These are phyloP conservation scores for Odontamblyopus rebecca DNA, from an alignment of 2,797 vertebrate genomes.

Conservation along the genomic window DNA sequence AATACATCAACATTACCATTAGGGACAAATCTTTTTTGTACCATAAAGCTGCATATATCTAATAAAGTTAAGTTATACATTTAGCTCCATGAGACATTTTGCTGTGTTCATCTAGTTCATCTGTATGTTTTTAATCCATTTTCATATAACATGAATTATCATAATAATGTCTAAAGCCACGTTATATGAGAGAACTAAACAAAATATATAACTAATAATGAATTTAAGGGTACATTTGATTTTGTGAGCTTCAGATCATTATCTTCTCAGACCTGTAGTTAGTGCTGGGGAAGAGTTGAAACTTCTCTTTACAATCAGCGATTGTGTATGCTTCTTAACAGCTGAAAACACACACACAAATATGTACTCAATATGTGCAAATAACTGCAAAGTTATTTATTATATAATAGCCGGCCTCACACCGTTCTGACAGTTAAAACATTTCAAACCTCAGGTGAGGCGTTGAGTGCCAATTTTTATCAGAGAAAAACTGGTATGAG, in stretches of 20 bases:
- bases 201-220: background rate
- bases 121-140: background rate
- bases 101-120: background rate
- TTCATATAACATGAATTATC: background rate
- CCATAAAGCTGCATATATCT: background rate
- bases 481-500: conserved; percentile 37
- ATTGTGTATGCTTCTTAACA: background rate
- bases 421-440: background rate
- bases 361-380: background rate
- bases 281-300: background rate
- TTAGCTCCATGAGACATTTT: background rate
- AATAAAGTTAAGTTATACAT: background rate
- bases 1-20: too few species aligned
- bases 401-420: too few species aligned
- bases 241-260: background rate
- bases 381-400: too few species aligned
- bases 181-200: background rate
- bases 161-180: background rate
- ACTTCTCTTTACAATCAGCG: background rate
- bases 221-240: background rate
- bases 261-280: conserved; percentile 1
- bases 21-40: background rate
- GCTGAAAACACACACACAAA: conserved; percentile 9
- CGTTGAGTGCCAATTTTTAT: conserved; percentile 7
- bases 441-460: background rate